A percentile compares a stretch with the other conserved stretches of the same genome.
phyloP scores from a whole-genome alignment of 2,797 vertebrate species.

The Melanogrammus aeglefinus region DNA sequence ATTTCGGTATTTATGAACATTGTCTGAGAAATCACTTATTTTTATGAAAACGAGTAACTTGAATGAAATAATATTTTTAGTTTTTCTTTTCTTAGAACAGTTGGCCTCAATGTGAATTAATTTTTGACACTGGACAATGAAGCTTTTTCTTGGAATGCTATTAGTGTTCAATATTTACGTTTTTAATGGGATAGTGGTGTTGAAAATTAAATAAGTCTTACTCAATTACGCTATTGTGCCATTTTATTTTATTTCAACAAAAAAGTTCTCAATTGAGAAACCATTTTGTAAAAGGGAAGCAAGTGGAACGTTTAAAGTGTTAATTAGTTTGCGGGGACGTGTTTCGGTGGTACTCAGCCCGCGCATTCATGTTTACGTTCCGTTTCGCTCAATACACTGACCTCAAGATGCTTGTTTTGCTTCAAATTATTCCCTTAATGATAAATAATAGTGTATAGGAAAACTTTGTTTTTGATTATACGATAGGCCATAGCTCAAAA shows the following conservation, averaged over 20 bases:
- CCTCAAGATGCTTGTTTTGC: neutral
- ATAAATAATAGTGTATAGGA: neutral
- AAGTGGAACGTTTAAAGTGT: constrained; percentile 29
- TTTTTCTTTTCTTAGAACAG: constrained; percentile 4
- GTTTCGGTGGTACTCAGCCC: constrained; percentile 10
- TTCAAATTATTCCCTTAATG: neutral
- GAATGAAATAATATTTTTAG: constrained; percentile 21
- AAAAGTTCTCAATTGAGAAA: neutral
- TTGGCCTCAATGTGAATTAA: constrained; percentile 44
- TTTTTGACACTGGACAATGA: constrained; percentile 53
- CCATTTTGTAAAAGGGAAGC: neutral
- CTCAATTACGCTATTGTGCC: neutral
- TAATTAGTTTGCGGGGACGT: constrained; percentile 28
- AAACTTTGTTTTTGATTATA: neutral
- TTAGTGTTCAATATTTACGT: constrained; percentile 5
- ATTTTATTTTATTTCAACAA: neutral
- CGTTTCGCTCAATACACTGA: neutral
- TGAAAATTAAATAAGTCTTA: constrained; percentile 46
- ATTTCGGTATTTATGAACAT: constrained; percentile 24
- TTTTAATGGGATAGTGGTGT: neutral
- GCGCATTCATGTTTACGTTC: constrained; percentile 6
- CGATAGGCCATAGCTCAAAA: neutral
- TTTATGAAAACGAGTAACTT: constrained; percentile 19
- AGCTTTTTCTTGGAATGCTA: constrained; percentile 36
- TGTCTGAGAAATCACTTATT: constrained; percentile 25